Evolutionary conservation across 2,888 invertebrate species (phyloP).

Genomic region (Thelaira solivaga): DNA sequence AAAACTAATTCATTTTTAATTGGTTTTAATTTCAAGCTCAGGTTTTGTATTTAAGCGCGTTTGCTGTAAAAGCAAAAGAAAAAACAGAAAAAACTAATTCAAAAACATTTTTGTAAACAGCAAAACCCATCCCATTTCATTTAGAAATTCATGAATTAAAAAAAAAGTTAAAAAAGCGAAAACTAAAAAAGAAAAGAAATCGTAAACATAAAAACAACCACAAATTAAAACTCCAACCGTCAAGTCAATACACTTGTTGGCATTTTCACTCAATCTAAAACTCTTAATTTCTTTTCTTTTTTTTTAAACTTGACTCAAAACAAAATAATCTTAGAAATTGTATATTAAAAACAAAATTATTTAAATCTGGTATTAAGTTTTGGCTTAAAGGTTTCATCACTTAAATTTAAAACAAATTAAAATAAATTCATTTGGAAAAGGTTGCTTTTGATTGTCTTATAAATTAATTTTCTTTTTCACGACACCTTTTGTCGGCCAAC

Average conservation of each 20-base stretch:
- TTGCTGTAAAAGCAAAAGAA: not conserved
- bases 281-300: slow-evolving; percentile 10
- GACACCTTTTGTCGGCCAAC: too few species aligned
- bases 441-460: too few species aligned
- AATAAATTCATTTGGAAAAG: too few species aligned
- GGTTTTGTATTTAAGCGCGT: not conserved
- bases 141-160: slow-evolving; percentile 4
- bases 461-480: too few species aligned
- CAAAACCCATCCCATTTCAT: not conserved
- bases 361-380: not conserved
- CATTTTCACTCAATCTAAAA: slow-evolving; percentile 33
- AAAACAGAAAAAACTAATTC: not conserved
- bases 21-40: not conserved
- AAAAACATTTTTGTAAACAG: not conserved
- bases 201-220: not conserved
- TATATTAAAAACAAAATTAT: not conserved
- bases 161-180: not conserved
- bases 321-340: not conserved
- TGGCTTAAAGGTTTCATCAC: too few species aligned
- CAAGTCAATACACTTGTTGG: slow-evolving; percentile 9
- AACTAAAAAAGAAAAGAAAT: not conserved
- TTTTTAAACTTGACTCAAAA: slow-evolving; percentile 1
- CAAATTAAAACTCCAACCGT: slow-evolving; percentile 3
- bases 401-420: too few species aligned
- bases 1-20: too few species aligned